phyloP scores from a whole-genome alignment of 2,888 invertebrate genomes.

The Melanophora roralis region DNA sequence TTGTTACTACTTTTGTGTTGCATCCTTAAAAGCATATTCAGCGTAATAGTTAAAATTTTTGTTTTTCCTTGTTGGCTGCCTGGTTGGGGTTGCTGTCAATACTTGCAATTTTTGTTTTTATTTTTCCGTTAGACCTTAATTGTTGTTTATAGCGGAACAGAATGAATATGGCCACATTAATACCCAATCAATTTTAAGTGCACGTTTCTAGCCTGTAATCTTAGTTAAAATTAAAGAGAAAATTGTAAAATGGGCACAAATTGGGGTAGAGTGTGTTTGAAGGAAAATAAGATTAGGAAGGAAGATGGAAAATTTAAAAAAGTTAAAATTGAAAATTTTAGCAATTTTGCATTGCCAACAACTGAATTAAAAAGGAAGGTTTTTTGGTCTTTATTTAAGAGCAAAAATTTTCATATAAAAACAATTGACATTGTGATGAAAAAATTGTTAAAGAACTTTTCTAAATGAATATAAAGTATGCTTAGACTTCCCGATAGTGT shows the following conservation, averaged over 20 bases:
- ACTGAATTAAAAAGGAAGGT: no score
- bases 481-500: no score
- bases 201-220: slow-evolving; percentile 1
- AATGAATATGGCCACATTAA: slow-evolving; percentile 24
- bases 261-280: background rate
- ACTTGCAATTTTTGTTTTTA: slow-evolving; percentile 18
- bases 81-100: slow-evolving; percentile 25
- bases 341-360: no score
- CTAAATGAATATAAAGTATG: no score
- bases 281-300: background rate
- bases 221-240: background rate
- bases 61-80: background rate
- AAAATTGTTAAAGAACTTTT: no score
- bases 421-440: no score
- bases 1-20: background rate
- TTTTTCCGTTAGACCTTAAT: slow-evolving; percentile 12
- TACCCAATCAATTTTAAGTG: slow-evolving; percentile 3
- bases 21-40: background rate
- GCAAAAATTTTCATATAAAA: no score
- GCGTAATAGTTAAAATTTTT: background rate
- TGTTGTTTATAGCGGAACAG: slow-evolving; percentile 27
- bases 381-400: no score
- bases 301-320: no score
- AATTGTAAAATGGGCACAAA: background rate
- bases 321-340: no score